Evolutionary conservation across 2,797 vertebrate species (phyloP).

Genomic region (Cossypha polioptera): DNA sequence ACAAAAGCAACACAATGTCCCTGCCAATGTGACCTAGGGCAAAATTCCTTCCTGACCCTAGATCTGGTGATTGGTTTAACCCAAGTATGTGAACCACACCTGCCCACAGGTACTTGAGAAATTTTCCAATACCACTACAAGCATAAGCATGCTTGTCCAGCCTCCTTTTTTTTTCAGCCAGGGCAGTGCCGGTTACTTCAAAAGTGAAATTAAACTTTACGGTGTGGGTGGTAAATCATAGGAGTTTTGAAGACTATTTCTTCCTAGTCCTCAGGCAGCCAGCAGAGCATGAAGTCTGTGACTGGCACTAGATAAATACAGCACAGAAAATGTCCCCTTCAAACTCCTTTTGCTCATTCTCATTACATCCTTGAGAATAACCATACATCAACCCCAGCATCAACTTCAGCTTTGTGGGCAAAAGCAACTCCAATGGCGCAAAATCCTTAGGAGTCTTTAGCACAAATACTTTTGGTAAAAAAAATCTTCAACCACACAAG

Average conservation of each 20-base stretch:
- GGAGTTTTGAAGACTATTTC: not conserved
- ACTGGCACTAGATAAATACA: not conserved
- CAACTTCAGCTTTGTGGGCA: not conserved
- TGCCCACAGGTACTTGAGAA: constrained; percentile 57
- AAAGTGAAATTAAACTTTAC: constrained; percentile 9
- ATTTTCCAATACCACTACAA: constrained; percentile 56
- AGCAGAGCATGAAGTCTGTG: not conserved
- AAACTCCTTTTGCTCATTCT: not conserved
- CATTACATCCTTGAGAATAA: not conserved
- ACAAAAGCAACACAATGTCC: not conserved
- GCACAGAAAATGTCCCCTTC: not conserved
- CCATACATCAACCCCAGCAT: not conserved
- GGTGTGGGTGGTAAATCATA: not conserved
- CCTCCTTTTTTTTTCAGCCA: not conserved
- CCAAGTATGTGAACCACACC: constrained; percentile 57
- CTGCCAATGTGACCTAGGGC: constrained; percentile 46
- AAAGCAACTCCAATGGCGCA: not conserved
- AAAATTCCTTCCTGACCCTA: constrained; percentile 63
- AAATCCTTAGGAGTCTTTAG: not conserved
- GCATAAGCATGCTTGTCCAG: constrained; percentile 57
- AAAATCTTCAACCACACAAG: not conserved
- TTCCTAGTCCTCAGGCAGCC: not conserved
- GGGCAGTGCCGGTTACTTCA: not conserved
- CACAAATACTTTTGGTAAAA: not conserved
- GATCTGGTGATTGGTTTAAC: constrained; percentile 43